Evolutionary conservation across 1,140 invertebrate genomes (phyloP).

Genomic region (Rhopalosiphum maidis): DNA sequence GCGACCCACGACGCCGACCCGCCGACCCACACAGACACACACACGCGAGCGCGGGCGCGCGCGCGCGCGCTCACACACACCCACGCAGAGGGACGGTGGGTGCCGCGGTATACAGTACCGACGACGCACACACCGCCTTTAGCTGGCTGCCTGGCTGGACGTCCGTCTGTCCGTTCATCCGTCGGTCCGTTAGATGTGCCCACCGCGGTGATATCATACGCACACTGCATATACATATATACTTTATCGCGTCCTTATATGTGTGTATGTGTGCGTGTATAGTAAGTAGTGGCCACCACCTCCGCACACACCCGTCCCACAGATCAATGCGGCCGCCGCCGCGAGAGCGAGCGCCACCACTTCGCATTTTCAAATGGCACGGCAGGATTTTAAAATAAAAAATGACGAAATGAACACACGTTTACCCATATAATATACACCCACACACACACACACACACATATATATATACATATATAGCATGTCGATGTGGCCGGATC

Average conservation of each 20-base stretch:
- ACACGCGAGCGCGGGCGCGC: neutral
- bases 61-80: neutral
- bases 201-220: neutral
- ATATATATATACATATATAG: too few relatives aligned
- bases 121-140: constrained; percentile 16
- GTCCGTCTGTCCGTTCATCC: neutral
- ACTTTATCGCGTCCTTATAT: neutral
- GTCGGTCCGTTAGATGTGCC: neutral
- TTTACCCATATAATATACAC: neutral
- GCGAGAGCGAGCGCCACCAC: neutral
- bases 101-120: neutral
- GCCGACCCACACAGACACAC: neutral
- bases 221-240: neutral
- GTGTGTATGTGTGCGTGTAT: neutral
- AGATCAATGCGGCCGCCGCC: constrained; percentile 31
- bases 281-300: neutral
- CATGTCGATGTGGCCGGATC: neutral
- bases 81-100: neutral
- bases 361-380: neutral
- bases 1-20: neutral
- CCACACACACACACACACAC: too few relatives aligned
- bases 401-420: neutral
- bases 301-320: neutral
- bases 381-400: neutral
- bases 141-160: constrained; percentile 18